Conservation (phyloP, 2,888 invertebrate species). For the Sycophila texana region DNA sequence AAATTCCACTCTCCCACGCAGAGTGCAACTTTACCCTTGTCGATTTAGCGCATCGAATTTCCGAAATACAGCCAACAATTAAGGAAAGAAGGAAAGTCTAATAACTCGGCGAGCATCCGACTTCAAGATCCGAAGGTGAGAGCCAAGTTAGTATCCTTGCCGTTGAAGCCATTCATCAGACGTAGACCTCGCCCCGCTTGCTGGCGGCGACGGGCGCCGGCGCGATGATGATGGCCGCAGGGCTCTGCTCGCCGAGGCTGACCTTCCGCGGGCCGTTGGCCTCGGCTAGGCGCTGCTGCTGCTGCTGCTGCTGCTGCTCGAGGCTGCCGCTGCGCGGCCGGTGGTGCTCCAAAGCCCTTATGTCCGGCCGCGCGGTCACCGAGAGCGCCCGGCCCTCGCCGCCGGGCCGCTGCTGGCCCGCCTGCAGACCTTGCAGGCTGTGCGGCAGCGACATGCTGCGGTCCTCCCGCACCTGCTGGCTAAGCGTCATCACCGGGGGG, state of each 20-base stretch:
- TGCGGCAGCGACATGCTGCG: conserved; percentile 71
- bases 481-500: conserved; percentile 46
- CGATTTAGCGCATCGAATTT: neutral
- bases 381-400: conserved; percentile 58
- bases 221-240: conserved; percentile 55
- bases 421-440: conserved; percentile 12
- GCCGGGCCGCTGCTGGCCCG: conserved; percentile 44
- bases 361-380: conserved; percentile 60
- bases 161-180: conserved; percentile 71
- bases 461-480: conserved; percentile 62
- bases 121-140: too few relatives aligned
- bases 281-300: conserved; percentile 32
- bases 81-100: neutral
- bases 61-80: too few relatives aligned
- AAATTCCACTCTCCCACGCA: conserved; percentile 10
- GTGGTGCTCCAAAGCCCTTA: conserved; percentile 14
- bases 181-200: conserved; percentile 79
- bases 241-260: conserved; percentile 66
- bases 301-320: conserved; percentile 28
- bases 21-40: neutral
- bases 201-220: conserved; percentile 62
- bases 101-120: too few relatives aligned
- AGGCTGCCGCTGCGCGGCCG: conserved; percentile 34
- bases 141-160: too few relatives aligned
- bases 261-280: conserved; percentile 75